A percentile compares a stretch with the other conserved stretches of the same genome.
Evolutionary conservation across 2,797 vertebrate genomes (phyloP).

Genomic region (Myotis vivesi): DNA sequence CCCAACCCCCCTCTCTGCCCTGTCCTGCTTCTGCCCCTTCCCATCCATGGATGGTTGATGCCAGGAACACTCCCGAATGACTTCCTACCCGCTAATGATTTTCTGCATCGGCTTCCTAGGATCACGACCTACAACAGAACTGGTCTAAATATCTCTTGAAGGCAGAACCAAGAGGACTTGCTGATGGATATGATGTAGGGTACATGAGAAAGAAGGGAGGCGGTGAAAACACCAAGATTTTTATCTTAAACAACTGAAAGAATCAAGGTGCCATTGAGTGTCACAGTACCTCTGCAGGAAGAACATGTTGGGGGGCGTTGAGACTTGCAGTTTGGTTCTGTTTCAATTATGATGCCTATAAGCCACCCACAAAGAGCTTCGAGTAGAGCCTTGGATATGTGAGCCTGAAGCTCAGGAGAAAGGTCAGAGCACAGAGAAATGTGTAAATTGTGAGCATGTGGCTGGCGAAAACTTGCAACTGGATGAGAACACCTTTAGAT

Average conservation of each 20-base stretch:
- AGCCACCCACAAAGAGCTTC: not conserved
- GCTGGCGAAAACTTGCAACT: not conserved
- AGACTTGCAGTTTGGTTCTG: not conserved
- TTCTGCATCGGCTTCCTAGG: not conserved
- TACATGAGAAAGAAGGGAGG: not conserved
- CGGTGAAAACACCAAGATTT: not conserved
- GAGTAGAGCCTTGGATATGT: not conserved
- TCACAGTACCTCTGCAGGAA: not conserved
- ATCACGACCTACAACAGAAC: not conserved
- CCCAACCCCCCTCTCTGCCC: not conserved
- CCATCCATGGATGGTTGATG: not conserved
- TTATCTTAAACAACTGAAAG: not conserved
- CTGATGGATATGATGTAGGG: not conserved
- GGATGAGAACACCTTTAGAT: not conserved
- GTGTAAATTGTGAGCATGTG: not conserved
- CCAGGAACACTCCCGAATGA: not conserved
- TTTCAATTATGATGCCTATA: not conserved
- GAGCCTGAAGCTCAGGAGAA: not conserved
- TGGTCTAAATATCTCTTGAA: not conserved
- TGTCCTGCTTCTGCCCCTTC: not conserved
- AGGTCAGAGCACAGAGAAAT: not conserved
- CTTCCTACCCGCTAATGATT: not conserved
- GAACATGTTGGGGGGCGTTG: not conserved
- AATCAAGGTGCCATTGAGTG: not conserved
- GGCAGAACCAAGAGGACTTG: not conserved